Conservation (phyloP, 2,797 vertebrate genomes). For the Girardinus metallicus region DNA sequence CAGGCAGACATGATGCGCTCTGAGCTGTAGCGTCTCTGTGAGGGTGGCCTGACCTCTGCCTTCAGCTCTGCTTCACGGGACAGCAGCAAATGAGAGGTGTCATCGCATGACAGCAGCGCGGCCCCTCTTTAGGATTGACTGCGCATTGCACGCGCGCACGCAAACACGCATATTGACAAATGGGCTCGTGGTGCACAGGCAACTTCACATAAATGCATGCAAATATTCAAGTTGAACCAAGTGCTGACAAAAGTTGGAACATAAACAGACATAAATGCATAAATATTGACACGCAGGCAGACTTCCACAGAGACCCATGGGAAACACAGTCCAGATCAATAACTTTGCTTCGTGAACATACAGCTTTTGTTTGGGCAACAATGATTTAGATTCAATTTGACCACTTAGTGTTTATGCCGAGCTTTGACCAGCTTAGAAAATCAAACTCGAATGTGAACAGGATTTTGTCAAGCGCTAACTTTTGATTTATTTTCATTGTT, state of each 20-base stretch:
- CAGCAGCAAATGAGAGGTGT: constrained; percentile 79
- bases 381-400: constrained; percentile 63
- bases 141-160: constrained; percentile 28
- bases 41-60: constrained; percentile 78
- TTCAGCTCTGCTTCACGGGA: constrained; percentile 76
- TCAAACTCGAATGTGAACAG: constrained; percentile 57
- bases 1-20: constrained; percentile 67
- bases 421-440: constrained; percentile 63
- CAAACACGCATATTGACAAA: constrained; percentile 2
- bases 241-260: constrained; percentile 42
- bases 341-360: constrained; percentile 55
- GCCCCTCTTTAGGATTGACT: constrained; percentile 68
- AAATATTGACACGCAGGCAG: constrained; percentile 55
- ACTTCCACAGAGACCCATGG: constrained; percentile 35
- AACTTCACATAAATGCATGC: constrained; percentile 34
- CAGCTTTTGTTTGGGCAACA: constrained; percentile 69
- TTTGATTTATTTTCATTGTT: constrained; percentile 56
- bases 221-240: constrained; percentile 40
- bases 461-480: constrained; percentile 52
- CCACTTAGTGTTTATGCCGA: constrained; percentile 53
- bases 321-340: constrained; percentile 61
- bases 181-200: constrained; percentile 5
- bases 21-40: constrained; percentile 66
- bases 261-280: constrained; percentile 52
- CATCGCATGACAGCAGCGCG: constrained; percentile 70